A percentile compares a stretch with the other conserved stretches of the same genome.
phyloP scores from a whole-genome alignment of 2,797 vertebrate genomes.

The Halcyon badia region DNA sequence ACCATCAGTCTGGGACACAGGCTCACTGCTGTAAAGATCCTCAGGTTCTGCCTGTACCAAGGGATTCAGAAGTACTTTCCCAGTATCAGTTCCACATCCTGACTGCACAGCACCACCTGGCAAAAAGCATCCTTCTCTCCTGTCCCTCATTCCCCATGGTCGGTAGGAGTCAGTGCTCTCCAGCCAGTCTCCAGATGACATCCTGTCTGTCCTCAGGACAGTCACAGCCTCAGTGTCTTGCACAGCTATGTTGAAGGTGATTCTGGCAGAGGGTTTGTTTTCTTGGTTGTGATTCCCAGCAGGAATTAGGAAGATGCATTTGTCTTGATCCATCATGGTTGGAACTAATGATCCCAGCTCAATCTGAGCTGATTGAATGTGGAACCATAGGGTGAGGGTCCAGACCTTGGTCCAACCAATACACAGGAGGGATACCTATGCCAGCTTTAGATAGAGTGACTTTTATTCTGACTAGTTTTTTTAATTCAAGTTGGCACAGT shows the following conservation, averaged over 20 bases:
- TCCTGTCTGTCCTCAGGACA: not conserved
- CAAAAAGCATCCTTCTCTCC: not conserved
- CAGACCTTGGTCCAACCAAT: not conserved
- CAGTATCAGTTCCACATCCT: not conserved
- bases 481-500: not conserved
- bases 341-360: not conserved
- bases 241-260: not conserved
- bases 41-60: not conserved
- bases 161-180: not conserved
- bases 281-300: not conserved
- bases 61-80: not conserved
- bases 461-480: not conserved
- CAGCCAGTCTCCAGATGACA: not conserved
- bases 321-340: not conserved
- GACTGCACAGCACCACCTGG: not conserved
- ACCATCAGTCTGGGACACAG: not conserved
- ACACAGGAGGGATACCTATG: rapidly evolving
- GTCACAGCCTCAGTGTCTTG: not conserved
- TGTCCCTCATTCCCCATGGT: not conserved
- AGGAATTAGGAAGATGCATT: not conserved
- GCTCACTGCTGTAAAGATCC: not conserved
- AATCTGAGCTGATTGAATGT: rapidly evolving
- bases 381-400: not conserved
- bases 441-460: not conserved
- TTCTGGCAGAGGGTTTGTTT: not conserved